A percentile compares a stretch with the other conserved stretches of the same genome.
Conservation (phyloP, 2,888 invertebrate species). For the Zootermopsis nevadensis region DNA sequence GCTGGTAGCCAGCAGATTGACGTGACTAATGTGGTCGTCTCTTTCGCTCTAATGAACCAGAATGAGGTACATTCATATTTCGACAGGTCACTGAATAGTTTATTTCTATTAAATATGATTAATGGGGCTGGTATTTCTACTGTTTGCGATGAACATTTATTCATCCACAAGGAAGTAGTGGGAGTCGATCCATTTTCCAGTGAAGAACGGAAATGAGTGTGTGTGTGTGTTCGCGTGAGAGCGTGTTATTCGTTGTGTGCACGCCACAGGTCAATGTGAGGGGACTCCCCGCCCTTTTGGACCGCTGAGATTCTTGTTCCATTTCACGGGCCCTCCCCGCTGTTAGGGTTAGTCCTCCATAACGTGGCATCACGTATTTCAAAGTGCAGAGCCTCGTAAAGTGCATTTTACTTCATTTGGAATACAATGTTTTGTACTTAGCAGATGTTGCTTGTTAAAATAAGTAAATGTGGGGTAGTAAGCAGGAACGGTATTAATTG, state of each 20-base stretch:
- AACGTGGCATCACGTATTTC: not conserved
- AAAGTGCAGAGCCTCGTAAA: constrained; percentile 12
- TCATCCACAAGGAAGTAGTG: too few species aligned
- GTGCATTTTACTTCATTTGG: not conserved
- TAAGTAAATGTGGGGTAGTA: not conserved
- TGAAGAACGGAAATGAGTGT: too few species aligned
- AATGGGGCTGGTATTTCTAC: too few species aligned
- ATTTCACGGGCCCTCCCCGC: not conserved
- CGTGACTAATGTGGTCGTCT: too few species aligned
- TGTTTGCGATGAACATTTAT: too few species aligned
- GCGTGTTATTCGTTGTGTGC: not conserved
- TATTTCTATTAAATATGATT: too few species aligned
- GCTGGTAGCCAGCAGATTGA: too few species aligned
- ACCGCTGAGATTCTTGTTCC: not conserved
- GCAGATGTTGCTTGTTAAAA: not conserved
- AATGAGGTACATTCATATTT: too few species aligned
- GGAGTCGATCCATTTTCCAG: too few species aligned
- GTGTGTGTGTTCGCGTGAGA: too few species aligned
- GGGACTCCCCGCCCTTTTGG: not conserved
- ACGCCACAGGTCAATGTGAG: not conserved
- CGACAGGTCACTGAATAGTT: too few species aligned
- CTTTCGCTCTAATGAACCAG: too few species aligned
- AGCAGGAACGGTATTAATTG: not conserved
- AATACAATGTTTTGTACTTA: not conserved
- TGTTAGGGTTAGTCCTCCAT: not conserved